Evolutionary conservation across 1,140 invertebrate species (phyloP).

Genomic region (Globodera rostochiensis): DNA sequence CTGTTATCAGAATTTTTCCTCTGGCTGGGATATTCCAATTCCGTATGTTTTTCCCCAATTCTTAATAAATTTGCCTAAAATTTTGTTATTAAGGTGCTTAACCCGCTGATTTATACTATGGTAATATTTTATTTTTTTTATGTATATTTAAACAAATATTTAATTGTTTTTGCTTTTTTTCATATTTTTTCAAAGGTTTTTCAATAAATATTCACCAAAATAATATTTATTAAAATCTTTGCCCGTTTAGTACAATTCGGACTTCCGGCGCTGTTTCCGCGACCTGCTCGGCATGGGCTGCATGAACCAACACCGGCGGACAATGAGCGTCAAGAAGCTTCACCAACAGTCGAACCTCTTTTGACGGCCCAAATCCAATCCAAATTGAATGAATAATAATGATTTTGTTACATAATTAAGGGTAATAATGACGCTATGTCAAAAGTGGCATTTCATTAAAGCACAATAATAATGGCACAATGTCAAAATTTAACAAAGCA

Average conservation of each 20-base stretch:
- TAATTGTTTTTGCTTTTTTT: slow-evolving; percentile 66
- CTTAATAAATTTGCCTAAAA: slow-evolving; percentile 26
- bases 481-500: too few species aligned
- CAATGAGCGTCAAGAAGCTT: slow-evolving; percentile 65
- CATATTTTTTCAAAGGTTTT: slow-evolving; percentile 50
- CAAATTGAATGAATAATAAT: too few species aligned
- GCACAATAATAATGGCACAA: too few species aligned
- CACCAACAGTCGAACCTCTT: slow-evolving; percentile 54
- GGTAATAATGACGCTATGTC: too few species aligned
- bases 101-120: slow-evolving; percentile 69
- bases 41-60: slow-evolving; percentile 45
- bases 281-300: slow-evolving; percentile 63
- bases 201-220: too few species aligned
- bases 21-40: slow-evolving; percentile 70
- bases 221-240: background rate
- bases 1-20: slow-evolving; percentile 63
- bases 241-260: slow-evolving; percentile 66
- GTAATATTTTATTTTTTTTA: slow-evolving; percentile 3
- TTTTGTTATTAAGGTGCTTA: slow-evolving; percentile 62
- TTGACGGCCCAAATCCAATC: background rate
- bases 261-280: slow-evolving; percentile 69
- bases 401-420: too few species aligned
- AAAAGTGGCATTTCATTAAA: too few species aligned
- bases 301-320: slow-evolving; percentile 60
- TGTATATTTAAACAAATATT: background rate